A percentile compares a stretch with the other conserved stretches of the same genome.
These are phyloP conservation scores for Coleophora flavipennella DNA, from an alignment of 2,888 invertebrate genomes.

Conservation along the genomic window DNA sequence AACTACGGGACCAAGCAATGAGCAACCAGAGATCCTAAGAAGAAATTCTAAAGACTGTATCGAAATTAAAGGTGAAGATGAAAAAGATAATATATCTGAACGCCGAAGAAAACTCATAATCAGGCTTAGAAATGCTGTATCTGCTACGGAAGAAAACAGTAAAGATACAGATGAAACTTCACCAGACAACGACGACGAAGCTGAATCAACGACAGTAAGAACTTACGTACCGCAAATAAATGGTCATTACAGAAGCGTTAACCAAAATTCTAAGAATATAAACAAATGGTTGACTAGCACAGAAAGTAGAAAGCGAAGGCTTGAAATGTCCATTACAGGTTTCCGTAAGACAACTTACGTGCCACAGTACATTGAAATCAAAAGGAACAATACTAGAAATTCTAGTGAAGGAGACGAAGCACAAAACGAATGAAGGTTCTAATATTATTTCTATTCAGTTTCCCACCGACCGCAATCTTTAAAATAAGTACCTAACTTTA, in stretches of 20 bases:
- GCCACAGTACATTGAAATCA: conserved; percentile 53
- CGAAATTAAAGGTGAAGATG: conserved; percentile 15
- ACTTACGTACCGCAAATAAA: conserved; percentile 57
- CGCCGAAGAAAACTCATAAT: conserved; percentile 23
- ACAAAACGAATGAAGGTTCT: conserved; percentile 1
- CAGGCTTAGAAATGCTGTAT: conserved; percentile 36
- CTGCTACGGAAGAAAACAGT: conserved; percentile 13
- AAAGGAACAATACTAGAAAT: conserved; percentile 37
- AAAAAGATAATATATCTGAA: conserved; percentile 1
- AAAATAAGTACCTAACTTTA: too few species aligned
- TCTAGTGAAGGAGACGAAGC: conserved; percentile 8
- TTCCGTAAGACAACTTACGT: conserved; percentile 33
- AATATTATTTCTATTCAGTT: conserved; percentile 4
- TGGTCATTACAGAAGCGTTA: conserved; percentile 52
- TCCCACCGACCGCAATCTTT: conserved; percentile 20
- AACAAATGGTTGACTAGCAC: conserved; percentile 31
- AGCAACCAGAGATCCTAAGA: conserved; percentile 18
- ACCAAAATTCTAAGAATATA: conserved; percentile 32
- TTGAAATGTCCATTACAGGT: conserved; percentile 39
- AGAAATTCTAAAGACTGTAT: conserved; percentile 13
- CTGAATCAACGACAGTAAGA: conserved; percentile 23
- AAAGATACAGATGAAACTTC: conserved; percentile 6
- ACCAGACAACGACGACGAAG: conserved; percentile 7
- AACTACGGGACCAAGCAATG: background rate
- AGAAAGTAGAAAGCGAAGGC: conserved; percentile 38